Conservation (phyloP, 2,888 invertebrate species). For the Thysanoteuthis rhombus region DNA sequence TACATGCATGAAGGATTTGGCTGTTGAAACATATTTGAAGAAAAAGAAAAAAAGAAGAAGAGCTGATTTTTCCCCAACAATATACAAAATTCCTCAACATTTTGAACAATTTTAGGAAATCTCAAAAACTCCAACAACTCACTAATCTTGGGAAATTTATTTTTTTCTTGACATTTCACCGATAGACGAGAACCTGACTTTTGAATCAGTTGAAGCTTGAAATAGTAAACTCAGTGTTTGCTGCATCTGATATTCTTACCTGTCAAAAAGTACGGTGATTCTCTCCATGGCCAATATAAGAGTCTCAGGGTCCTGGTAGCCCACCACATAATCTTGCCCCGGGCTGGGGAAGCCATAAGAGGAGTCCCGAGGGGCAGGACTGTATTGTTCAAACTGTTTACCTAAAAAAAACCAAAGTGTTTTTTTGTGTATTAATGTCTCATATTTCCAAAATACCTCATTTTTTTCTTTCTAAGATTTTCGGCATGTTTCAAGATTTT, state of each 20-base stretch:
- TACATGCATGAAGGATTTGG: too few species aligned
- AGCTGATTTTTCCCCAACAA: too few species aligned
- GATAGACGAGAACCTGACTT: too few species aligned
- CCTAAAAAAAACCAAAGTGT: slow-evolving; percentile 46
- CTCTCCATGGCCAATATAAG: slow-evolving; percentile 83
- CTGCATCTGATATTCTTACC: slow-evolving; percentile 59
- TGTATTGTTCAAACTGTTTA: slow-evolving; percentile 64
- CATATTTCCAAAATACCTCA: neutral
- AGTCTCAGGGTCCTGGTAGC: slow-evolving; percentile 76
- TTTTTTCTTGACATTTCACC: too few species aligned
- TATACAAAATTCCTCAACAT: too few species aligned
- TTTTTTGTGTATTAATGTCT: neutral
- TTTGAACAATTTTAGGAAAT: too few species aligned
- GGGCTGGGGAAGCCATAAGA: slow-evolving; percentile 41
- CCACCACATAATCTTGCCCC: slow-evolving; percentile 44
- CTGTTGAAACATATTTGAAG: too few species aligned
- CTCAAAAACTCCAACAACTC: too few species aligned
- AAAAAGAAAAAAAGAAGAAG: too few species aligned
- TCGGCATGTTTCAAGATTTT: neutral
- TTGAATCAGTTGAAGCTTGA: too few species aligned
- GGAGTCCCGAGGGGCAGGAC: slow-evolving; percentile 52
- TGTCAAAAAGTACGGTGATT: slow-evolving; percentile 82
- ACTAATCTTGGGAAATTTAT: too few species aligned
- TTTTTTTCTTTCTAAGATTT: neutral
- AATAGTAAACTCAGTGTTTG: neutral